These are phyloP conservation scores for Cynopterus sphinx DNA, from an alignment of 2,797 vertebrate species.

Conservation along the genomic window DNA sequence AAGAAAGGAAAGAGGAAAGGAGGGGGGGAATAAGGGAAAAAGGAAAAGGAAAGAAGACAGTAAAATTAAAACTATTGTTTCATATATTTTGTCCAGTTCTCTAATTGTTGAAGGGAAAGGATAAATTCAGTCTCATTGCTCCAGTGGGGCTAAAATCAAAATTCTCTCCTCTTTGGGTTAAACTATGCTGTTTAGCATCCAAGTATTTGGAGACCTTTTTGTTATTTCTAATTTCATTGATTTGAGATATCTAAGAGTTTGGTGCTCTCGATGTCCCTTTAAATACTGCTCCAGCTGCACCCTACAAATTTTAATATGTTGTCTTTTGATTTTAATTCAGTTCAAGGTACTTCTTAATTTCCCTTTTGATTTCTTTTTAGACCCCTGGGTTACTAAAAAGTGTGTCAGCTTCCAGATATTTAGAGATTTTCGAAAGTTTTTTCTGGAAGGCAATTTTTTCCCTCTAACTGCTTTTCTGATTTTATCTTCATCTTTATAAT, in stretches of 20 bases:
- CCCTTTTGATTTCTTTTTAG: neutral
- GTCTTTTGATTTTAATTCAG: neutral
- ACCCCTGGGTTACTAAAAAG: neutral
- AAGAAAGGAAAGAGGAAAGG: neutral
- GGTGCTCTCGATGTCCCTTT: neutral
- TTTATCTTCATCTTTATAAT: neutral
- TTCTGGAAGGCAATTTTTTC: neutral
- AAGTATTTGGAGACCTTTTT: neutral
- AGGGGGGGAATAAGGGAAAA: neutral
- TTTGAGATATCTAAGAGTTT: neutral
- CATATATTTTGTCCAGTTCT: neutral
- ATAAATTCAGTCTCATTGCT: neutral
- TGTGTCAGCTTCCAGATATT: neutral
- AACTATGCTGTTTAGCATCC: neutral
- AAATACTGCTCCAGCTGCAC: neutral
- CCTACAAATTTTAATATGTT: neutral
- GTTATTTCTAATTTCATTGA: neutral
- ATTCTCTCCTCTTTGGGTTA: neutral
- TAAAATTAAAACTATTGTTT: neutral
- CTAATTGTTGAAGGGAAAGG: neutral
- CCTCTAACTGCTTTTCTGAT: neutral
- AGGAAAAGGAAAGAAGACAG: neutral
- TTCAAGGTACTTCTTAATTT: neutral
- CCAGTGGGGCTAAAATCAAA: neutral
- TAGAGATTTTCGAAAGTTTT: neutral